Base-by-base conservation (phyloP, 2,888 invertebrate genomes). In the Sipha maydis region DNA sequence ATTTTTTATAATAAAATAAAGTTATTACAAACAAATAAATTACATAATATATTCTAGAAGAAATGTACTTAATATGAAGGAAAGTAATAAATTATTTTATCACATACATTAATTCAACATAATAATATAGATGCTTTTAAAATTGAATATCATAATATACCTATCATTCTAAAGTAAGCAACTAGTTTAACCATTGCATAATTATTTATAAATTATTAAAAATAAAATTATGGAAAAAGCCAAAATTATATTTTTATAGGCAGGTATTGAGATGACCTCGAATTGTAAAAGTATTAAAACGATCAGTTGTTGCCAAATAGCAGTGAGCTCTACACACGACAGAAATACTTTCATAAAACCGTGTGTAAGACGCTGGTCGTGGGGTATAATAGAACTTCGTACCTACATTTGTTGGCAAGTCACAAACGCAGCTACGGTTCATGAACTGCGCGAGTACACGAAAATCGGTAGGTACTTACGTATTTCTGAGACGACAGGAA, bases 401-500 rank as follows among this genome's bases (percentile, higher is more conserved):
- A 1, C 56, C 8, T 21, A 5, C 4, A 34, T 34, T 34, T 34
- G 34, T 34, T 34, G 3, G 19, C 19, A 56, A 56, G 17, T 56
- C 11, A 21, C 56, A 21, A 56, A 9, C 17, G 56, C 56, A 14
- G 48, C 14, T 14, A 48, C 48, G 48, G 48, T 11, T 48, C 48
- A 48, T 11, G 48, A 21, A 56, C 17, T 67, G 9, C 7, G 0
- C n/a, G n/a, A 11, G 69, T 11, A n/a, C n/a, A 28, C 14, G n/a
- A 11, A 5, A 11, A 28, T 69, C 28, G 28, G 25, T 80, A 90
- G 28, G 25, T 80, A 90, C 94, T 93, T 93, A 97, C 97, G 94
- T 95, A 99, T 92, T 97, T 96, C 89, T 97, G 95, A 3, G 95
- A 93, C 93, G 98, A 98, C 92, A 99, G 98, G 91, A 96, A 95